Conservation (phyloP, 1,140 invertebrate species). For the Prorops nasuta region DNA sequence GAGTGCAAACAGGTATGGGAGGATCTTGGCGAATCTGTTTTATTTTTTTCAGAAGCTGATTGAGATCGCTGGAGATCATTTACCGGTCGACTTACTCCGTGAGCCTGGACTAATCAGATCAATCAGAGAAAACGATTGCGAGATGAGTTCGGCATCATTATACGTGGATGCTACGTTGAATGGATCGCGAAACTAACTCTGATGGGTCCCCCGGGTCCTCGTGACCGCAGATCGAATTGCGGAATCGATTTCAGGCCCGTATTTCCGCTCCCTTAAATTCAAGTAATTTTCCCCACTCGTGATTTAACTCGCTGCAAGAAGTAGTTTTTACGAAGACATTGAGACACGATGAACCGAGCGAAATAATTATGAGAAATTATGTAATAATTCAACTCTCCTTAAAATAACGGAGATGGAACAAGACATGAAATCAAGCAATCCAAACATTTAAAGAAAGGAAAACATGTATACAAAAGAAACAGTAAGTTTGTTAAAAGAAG, state of each 20-base stretch:
- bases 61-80: slow-evolving; percentile 53
- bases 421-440: too few species aligned
- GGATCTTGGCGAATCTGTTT: slow-evolving; percentile 31
- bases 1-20: background rate
- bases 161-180: slow-evolving; percentile 27
- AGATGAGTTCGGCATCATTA: slow-evolving; percentile 48
- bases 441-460: too few species aligned
- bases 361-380: too few species aligned
- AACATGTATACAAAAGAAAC: too few species aligned
- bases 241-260: slow-evolving; percentile 32
- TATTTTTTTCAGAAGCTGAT: slow-evolving; percentile 56
- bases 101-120: slow-evolving; percentile 52
- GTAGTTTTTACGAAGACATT: background rate
- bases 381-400: background rate
- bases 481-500: too few species aligned
- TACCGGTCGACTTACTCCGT: slow-evolving; percentile 44
- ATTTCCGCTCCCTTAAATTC: slow-evolving; percentile 14
- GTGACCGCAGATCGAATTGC: slow-evolving; percentile 47
- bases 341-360: background rate
- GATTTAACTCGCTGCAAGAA: background rate
- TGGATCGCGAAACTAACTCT: slow-evolving; percentile 2
- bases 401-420: too few species aligned
- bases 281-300: background rate
- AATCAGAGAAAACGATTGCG: slow-evolving; percentile 48
- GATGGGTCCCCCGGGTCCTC: slow-evolving; percentile 23